A percentile compares a stretch with the other conserved stretches of the same genome.
Evolutionary conservation across 2,888 invertebrate species (phyloP).

Genomic region (Drosophila niveifrons): DNA sequence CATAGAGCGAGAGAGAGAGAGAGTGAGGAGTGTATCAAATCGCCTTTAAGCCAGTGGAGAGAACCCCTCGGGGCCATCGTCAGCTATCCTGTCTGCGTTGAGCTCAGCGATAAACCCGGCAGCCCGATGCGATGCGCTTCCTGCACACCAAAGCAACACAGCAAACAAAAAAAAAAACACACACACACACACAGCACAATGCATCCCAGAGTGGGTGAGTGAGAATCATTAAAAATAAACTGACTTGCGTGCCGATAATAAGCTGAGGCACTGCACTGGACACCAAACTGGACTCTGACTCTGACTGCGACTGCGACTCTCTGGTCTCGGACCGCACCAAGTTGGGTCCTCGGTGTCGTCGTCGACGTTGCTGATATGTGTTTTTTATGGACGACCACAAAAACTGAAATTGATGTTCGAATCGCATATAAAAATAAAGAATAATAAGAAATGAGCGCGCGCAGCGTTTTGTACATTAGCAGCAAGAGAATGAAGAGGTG

Average conservation of each 20-base stretch:
- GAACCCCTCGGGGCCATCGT: conserved; percentile 42
- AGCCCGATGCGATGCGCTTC: conserved; percentile 42
- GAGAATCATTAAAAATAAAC: conserved; percentile 83
- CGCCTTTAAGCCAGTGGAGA: conserved; percentile 43
- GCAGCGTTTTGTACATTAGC: conserved; percentile 79
- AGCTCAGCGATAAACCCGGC: conserved; percentile 26
- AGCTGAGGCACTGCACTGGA: conserved; percentile 51
- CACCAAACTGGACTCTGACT: conserved; percentile 8
- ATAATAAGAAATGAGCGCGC: conserved; percentile 79
- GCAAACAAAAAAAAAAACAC: not conserved
- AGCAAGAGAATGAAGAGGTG: not conserved
- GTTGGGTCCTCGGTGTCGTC: conserved; percentile 48
- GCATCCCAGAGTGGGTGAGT: conserved; percentile 71
- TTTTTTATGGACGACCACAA: conserved; percentile 80
- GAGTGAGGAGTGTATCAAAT: conserved; percentile 16
- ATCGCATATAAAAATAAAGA: conserved; percentile 77
- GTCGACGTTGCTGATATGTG: conserved; percentile 68
- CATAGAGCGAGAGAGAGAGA: conserved; percentile 1
- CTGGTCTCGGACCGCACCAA: conserved; percentile 6
- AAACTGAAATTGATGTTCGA: conserved; percentile 81
- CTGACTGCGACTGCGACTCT: conserved; percentile 27
- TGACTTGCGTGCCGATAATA: conserved; percentile 84
- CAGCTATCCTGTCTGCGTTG: conserved; percentile 43
- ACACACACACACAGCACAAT: not conserved
- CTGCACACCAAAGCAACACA: conserved; percentile 12